Percentiles rank a stretch among this genome's conserved stretches.
phyloP scores from a whole-genome alignment of 2,113 vertebrate species.

The Conger conger region DNA sequence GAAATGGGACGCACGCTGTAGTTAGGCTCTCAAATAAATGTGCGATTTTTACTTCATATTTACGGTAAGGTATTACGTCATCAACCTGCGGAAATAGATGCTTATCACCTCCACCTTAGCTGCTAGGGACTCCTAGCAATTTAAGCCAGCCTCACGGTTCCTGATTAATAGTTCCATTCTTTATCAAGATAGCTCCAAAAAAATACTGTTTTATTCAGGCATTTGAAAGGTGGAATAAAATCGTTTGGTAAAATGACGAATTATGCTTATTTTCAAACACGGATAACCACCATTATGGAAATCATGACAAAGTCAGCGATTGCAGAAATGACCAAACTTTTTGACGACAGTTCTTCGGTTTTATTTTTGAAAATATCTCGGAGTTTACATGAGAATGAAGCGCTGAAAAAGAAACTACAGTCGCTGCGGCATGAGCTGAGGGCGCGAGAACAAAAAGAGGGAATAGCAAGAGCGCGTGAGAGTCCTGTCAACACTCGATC shows the following conservation, averaged over 20 bases:
- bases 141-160: too few species aligned
- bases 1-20: too few species aligned
- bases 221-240: neutral
- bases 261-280: slow-evolving; percentile 54
- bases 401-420: slow-evolving; percentile 46
- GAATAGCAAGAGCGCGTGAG: slow-evolving; percentile 39
- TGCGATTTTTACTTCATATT: too few species aligned
- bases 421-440: slow-evolving; percentile 60
- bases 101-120: too few species aligned
- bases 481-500: too few species aligned
- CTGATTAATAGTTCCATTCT: too few species aligned
- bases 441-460: slow-evolving; percentile 50
- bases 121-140: too few species aligned
- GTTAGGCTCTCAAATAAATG: too few species aligned
- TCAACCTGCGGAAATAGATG: too few species aligned
- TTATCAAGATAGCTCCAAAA: too few species aligned
- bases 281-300: slow-evolving; percentile 65
- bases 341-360: slow-evolving; percentile 61
- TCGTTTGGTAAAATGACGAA: slow-evolving; percentile 47
- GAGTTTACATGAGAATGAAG: slow-evolving; percentile 61
- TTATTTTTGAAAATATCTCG: slow-evolving; percentile 59
- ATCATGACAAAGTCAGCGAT: slow-evolving; percentile 59
- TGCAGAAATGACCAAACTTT: slow-evolving; percentile 61
- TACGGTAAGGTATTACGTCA: too few species aligned
- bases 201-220: neutral